phyloP scores from a whole-genome alignment of 2,113 vertebrate species.

The Forbesichthys agassizii region DNA sequence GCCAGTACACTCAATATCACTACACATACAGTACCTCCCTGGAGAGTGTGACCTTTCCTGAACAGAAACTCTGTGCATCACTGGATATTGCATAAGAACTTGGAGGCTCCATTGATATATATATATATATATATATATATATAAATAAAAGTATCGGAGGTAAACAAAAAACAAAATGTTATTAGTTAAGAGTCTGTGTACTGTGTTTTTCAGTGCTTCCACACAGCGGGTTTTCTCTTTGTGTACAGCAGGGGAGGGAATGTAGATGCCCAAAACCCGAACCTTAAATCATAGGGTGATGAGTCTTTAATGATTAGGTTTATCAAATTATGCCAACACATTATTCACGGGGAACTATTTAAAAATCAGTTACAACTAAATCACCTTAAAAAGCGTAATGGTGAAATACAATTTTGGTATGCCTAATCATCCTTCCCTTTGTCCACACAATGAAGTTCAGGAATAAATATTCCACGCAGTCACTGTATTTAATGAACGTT shows the following conservation, averaged over 20 bases:
- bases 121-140: conserved; percentile 22
- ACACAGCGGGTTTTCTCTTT: conserved; percentile 37
- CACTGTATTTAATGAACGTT: no score
- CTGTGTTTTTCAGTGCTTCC: conserved; percentile 33
- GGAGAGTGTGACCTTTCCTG: conserved; percentile 39
- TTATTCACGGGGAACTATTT: no score
- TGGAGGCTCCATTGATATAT: conserved; percentile 35
- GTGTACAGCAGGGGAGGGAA: conserved; percentile 34
- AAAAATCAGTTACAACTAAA: no score
- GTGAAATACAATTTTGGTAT: no score
- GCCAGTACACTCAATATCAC: conserved; percentile 1
- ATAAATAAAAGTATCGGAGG: conserved; percentile 42
- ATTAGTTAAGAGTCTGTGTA: conserved; percentile 53
- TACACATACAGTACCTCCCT: conserved; percentile 6
- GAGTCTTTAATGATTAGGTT: conserved; percentile 14
- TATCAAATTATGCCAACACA: neutral
- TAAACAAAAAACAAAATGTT: conserved; percentile 51
- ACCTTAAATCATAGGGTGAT: conserved; percentile 26
- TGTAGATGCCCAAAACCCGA: conserved; percentile 32
- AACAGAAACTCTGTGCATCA: conserved; percentile 42
- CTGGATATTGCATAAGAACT: conserved; percentile 52
- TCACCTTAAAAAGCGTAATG: no score
- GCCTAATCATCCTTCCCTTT: no score
- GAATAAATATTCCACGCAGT: no score
- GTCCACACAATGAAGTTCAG: no score